Conservation (phyloP, 2,113 vertebrate species). For the Sylvilagus bachmani region DNA sequence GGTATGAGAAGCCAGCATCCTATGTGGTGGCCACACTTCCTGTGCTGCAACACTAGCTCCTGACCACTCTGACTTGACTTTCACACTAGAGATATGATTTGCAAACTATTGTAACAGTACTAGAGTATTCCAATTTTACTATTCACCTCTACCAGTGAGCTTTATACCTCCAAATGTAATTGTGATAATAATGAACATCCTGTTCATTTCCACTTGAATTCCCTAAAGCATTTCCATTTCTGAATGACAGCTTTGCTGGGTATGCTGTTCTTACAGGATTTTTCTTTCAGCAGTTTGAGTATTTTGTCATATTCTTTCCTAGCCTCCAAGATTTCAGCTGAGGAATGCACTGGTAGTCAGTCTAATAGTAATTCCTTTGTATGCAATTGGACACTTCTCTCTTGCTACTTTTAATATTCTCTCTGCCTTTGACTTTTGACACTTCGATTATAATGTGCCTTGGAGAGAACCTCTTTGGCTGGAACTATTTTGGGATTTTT, state of each 20-base stretch:
- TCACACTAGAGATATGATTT: background rate
- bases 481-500: background rate
- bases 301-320: background rate
- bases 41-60: no score
- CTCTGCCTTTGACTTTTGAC: background rate
- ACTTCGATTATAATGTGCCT: background rate
- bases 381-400: background rate
- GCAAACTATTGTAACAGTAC: background rate
- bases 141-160: background rate
- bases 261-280: background rate
- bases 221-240: background rate
- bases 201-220: background rate
- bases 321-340: background rate
- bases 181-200: background rate
- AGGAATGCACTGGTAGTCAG: background rate
- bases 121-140: background rate
- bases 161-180: background rate
- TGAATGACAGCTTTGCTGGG: background rate
- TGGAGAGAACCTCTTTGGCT: background rate
- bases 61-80: background rate
- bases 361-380: background rate
- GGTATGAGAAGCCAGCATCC: no score
- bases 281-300: background rate
- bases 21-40: no score
- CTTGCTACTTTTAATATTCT: background rate